Base-by-base conservation (phyloP, 1,140 invertebrate species). In the Drosophila littoralis region DNA sequence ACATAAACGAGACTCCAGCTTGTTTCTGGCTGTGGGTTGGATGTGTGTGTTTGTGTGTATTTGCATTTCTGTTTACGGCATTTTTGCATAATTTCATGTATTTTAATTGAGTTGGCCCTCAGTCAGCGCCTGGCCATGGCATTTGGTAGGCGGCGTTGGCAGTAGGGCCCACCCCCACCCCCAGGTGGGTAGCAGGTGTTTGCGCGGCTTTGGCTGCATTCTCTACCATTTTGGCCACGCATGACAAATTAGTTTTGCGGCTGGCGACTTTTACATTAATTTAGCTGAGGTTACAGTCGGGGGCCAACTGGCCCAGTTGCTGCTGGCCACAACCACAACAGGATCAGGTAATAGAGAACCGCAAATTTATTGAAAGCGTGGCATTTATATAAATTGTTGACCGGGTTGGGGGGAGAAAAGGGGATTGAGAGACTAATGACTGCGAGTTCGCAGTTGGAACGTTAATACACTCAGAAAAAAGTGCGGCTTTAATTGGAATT, bases 231-330 rank as follows among this genome's bases (percentile, higher is more conserved):
- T 76, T 51, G 65, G 70, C 77, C 73, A 85, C 84, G 77, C 77
- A 89, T 89, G 84, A 89, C 84, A 89, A 89, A 89, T 89, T 89
- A 89, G 84, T 89, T 89, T 89, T 89, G 84, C 65, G 84, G 84
- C 77, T 66, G 48, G 68, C 73, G 80, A 83, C 72, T 88, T 86
- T 77, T 79, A 79, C 83, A 86, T 88, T 88, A 83, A 86, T 86
- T 88, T 88, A 79, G 76, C 67, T 86, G 79, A 76, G 82, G 82
- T 81, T 68, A 77, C 22, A 3, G 22, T 22, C 22, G 22, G 0
- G 22, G 22, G 45, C n/a, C 2, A 42, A 12, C 4, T 3, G 38
- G 42, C 22, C 22, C 22, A 28, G 22, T 28, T 28, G 22, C 10
- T 15, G 40, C 35, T 9, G 35, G 65, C 64, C 58, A 45, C 60